Conservation (phyloP, 2,888 invertebrate species). For the Ichneumoninae sp. region DNA sequence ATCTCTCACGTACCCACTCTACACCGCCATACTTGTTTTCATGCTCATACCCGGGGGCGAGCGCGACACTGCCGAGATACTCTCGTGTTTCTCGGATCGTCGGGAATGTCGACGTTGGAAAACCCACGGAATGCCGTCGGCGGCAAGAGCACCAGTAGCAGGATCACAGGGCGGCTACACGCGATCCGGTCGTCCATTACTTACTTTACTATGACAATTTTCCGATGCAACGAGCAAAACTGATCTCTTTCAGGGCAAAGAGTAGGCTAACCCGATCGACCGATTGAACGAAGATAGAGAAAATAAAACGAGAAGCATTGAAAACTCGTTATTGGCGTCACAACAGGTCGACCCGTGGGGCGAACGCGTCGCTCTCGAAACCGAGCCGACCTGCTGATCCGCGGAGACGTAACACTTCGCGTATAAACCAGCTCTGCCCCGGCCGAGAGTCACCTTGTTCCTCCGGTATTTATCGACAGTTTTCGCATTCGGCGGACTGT, state of each 20-base stretch:
- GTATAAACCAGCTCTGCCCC: slow-evolving; percentile 8
- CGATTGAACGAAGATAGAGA: neutral
- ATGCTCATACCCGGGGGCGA: slow-evolving; percentile 67
- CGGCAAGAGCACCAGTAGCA: slow-evolving; percentile 50
- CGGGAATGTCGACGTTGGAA: neutral
- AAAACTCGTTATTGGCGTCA: slow-evolving; percentile 69
- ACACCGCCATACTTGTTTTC: slow-evolving; percentile 65
- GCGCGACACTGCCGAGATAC: slow-evolving; percentile 63
- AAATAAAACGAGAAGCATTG: slow-evolving; percentile 33
- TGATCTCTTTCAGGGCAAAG: slow-evolving; percentile 9
- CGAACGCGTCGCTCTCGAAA: slow-evolving; percentile 54
- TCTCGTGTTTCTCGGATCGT: neutral
- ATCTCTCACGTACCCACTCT: slow-evolving; percentile 71
- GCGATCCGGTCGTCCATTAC: neutral
- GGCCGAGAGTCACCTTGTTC: slow-evolving; percentile 47
- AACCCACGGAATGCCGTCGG: slow-evolving; percentile 62
- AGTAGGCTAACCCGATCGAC: slow-evolving; percentile 15
- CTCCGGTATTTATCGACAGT: slow-evolving; percentile 63
- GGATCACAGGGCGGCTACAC: slow-evolving; percentile 32
- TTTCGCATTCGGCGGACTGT: slow-evolving; percentile 69
- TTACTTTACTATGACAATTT: neutral
- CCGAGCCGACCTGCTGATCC: slow-evolving; percentile 65
- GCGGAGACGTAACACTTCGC: slow-evolving; percentile 56
- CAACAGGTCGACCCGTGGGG: slow-evolving; percentile 23
- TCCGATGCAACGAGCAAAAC: slow-evolving; percentile 3